These are phyloP conservation scores for Tenthredo distinguenda DNA, from an alignment of 2,888 invertebrate species.

Conservation along the genomic window DNA sequence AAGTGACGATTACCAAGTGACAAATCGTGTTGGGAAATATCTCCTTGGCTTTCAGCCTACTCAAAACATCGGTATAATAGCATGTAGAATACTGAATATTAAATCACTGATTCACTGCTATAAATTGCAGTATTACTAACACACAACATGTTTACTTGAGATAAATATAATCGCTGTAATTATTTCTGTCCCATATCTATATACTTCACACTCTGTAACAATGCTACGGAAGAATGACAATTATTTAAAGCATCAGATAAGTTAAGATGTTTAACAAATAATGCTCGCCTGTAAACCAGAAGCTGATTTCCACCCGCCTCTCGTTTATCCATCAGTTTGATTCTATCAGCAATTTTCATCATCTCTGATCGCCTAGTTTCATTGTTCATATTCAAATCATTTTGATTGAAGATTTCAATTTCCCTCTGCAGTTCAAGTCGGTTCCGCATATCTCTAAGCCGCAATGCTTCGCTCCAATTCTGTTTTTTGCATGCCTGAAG, in stretches of 20 bases:
- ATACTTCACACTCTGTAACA: background rate
- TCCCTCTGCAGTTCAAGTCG: conserved; percentile 69
- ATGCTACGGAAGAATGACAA: background rate
- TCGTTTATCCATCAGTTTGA: conserved; percentile 62
- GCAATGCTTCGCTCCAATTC: conserved; percentile 71
- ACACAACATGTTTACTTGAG: background rate
- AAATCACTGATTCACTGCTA: conserved; percentile 47
- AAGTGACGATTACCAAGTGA: conserved; percentile 39
- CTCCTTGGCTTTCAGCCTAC: conserved; percentile 44
- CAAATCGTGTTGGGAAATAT: conserved; percentile 48
- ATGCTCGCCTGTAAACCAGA: conserved; percentile 65
- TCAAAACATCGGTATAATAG: background rate
- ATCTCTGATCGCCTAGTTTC: conserved; percentile 63
- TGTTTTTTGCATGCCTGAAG: conserved; percentile 67
- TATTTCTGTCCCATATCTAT: conserved; percentile 5
- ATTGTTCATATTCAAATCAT: conserved; percentile 66
- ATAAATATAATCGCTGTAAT: conserved; percentile 29
- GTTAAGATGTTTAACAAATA: background rate
- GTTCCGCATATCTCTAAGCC: conserved; percentile 73
- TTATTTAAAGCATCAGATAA: background rate
- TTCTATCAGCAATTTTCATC: conserved; percentile 65
- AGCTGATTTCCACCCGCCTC: conserved; percentile 54
- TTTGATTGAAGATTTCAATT: conserved; percentile 67
- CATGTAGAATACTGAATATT: conserved; percentile 20
- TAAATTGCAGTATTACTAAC: conserved; percentile 38